phyloP scores from a whole-genome alignment of 2,888 invertebrate genomes.

The Iselma pallidipennis region DNA sequence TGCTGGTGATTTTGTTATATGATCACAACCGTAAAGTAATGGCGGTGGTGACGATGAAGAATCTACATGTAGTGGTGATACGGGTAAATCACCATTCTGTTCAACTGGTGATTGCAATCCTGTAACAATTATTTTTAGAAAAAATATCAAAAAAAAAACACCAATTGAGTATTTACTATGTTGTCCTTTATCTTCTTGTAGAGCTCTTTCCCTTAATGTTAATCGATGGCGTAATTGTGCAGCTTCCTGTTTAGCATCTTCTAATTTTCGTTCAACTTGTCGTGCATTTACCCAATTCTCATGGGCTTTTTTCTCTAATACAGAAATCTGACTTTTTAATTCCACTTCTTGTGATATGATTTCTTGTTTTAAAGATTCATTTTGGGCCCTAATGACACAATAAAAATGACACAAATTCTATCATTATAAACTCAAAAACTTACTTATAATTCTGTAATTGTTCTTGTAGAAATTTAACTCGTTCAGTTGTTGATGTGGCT shows the following conservation, averaged over 20 bases:
- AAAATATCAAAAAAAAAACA: conserved; percentile 2
- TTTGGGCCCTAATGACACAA: conserved; percentile 56
- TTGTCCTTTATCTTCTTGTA: conserved; percentile 57
- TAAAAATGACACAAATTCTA: conserved; percentile 4
- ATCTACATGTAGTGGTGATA: conserved; percentile 57
- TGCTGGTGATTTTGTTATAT: conserved; percentile 55
- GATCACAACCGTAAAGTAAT: conserved; percentile 53
- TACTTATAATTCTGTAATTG: conserved; percentile 81
- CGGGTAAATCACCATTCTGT: conserved; percentile 57
- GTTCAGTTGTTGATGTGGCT: conserved; percentile 77
- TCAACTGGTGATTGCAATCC: conserved; percentile 62
- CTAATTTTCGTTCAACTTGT: conserved; percentile 79
- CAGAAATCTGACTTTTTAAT: conserved; percentile 71
- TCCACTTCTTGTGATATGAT: conserved; percentile 82
- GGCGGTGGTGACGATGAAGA: conserved; percentile 56
- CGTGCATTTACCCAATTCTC: conserved; percentile 84
- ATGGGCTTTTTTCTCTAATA: conserved; percentile 82
- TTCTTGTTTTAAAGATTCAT: conserved; percentile 74
- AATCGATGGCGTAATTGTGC: conserved; percentile 67
- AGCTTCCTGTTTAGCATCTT: conserved; percentile 77
- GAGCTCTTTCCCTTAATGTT: conserved; percentile 60
- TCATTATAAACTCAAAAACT: conserved; percentile 40
- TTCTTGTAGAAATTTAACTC: conserved; percentile 75
- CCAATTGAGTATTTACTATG: conserved; percentile 55
- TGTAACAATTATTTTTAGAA: conserved; percentile 40